Base-by-base conservation (phyloP, 2,888 invertebrate genomes). In the Elgonia sp. region DNA sequence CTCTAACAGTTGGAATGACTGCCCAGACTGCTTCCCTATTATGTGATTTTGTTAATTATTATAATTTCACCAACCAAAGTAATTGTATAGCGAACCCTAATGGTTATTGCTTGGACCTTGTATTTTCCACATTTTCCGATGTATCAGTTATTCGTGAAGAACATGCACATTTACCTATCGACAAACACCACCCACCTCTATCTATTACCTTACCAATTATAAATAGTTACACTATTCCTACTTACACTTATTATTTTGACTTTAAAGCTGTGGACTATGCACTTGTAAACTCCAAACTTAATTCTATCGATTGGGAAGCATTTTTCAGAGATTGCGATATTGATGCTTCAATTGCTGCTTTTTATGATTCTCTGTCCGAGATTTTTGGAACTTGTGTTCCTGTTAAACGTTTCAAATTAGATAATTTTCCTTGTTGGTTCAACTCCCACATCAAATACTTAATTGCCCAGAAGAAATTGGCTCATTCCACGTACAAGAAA, bases 341-440 rank as follows among this genome's bases (percentile, higher is more conserved):
- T 10, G 16, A 50, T 16, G 50, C 16, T 5, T 50, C 50, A 10
- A 16, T 16, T 50, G 5, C 14, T 50, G 16, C 14, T 5, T 14
- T 50, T 7, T 50, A 50, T 16, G 10, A 10, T 14, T n/a, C 40
- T 63, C n/a, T 63, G n/a, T 2, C 3, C 3, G 37, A 39, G 39
- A 63, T 63, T 39, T 16, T 39, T n/a, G n/a, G 1, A 14, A 16
- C 29, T 10, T 40, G n/a, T 12, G 40, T 63, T 40, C 63, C 63
- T 3, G 16, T n/a, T 5, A 63, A 63, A 37, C 18, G 40, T 10
- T 63, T 8, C 12, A 63, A n/a, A 63, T 8, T 63, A 3, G 63
- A 63, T 21, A 18, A 37, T 39, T 63, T 63, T n/a, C 63, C 63
- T 16, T 39, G 63, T 18, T 63, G 63, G 39, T 63, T 63, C n/a